Evolutionary conservation across 2,888 invertebrate species (phyloP).

Genomic region (Apantesis nais): DNA sequence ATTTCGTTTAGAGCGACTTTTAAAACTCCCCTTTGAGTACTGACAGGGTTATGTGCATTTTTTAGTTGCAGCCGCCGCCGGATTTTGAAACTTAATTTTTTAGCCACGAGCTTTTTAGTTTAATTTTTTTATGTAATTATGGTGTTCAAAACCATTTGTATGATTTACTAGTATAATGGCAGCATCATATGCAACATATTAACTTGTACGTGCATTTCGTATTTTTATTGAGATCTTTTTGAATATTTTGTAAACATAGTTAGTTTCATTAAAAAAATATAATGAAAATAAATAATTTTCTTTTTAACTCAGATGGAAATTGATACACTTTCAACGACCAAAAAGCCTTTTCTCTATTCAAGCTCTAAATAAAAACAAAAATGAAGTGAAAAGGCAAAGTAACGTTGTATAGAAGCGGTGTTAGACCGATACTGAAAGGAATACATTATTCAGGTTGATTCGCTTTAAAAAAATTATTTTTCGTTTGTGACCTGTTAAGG

Average conservation of each 20-base stretch:
- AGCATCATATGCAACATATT: not conserved
- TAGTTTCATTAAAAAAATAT: not conserved
- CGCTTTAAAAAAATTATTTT: not conserved
- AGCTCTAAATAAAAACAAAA: not conserved
- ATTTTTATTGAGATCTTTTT: too few relatives aligned
- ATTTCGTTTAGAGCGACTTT: slow-evolving; percentile 34
- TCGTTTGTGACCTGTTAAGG: not conserved
- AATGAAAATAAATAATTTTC: not conserved
- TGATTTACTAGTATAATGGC: too few relatives aligned
- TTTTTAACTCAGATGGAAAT: not conserved
- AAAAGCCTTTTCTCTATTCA: not conserved
- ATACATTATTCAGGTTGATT: not conserved
- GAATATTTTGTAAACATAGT: too few relatives aligned
- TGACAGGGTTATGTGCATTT: slow-evolving; percentile 19
- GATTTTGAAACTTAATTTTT: not conserved
- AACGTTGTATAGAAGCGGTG: not conserved
- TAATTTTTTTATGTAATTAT: not conserved
- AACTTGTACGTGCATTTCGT: too few relatives aligned
- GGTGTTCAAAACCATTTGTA: not conserved
- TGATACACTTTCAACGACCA: not conserved
- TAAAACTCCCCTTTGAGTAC: slow-evolving; percentile 37
- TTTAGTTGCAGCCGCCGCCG: not conserved
- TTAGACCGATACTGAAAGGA: not conserved
- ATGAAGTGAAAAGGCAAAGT: too few relatives aligned
- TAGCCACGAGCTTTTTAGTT: not conserved